Evolutionary conservation across 2,113 vertebrate species (phyloP), one percentile per base, ranked within the genome.

Genomic region (Zosterops japonicus): DNA sequence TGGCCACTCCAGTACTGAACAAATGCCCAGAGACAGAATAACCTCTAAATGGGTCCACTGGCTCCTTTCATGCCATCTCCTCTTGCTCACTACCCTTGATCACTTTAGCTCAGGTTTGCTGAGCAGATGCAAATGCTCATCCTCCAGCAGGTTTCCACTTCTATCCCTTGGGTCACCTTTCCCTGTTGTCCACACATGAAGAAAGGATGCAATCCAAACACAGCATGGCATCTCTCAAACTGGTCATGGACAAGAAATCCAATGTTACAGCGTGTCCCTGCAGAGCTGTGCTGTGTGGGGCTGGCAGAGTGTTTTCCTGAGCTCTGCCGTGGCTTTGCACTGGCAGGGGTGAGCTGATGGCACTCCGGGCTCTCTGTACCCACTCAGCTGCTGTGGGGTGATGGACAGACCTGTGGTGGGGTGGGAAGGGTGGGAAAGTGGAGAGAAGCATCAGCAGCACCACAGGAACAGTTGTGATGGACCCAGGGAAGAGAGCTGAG

Each of bases 241-340:
- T 42, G 49, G 2, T 10, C 50, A 49, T 0, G 6, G 61, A 25
- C 3, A 4, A n/a, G 27, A 53, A 74, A 70, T 28, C 7, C 22
- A 39, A 1, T 0, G 1, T 18, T 5, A 5, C 33, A 63, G 52
- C 0, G 0, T 5, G 17, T 35, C 21, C 24, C 70, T 74, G 65
- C 59, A 76, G 81, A 22, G 17, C 47, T 42, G 81, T 18, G 55
- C 41, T 53, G 52, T 4, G 7, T 42, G 69, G 11, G 23, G 92
- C 52, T 84, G 67, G 8, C 5, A 60, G 72, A 36, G 36, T 6
- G 64, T 53, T 25, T 6, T 11, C 47, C 68, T 2, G 11, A 27
- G 33, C 1, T 4, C 64, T 1, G 55, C 6, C 0, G 3, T 23
- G 65, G n/a, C 78, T 22, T 19, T 70, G 35, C 67, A 78, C 53